A percentile compares a stretch with the other conserved stretches of the same genome.
These are phyloP conservation scores for Ichneumoninae sp. DNA, from an alignment of 2,888 invertebrate genomes.

Conservation along the genomic window DNA sequence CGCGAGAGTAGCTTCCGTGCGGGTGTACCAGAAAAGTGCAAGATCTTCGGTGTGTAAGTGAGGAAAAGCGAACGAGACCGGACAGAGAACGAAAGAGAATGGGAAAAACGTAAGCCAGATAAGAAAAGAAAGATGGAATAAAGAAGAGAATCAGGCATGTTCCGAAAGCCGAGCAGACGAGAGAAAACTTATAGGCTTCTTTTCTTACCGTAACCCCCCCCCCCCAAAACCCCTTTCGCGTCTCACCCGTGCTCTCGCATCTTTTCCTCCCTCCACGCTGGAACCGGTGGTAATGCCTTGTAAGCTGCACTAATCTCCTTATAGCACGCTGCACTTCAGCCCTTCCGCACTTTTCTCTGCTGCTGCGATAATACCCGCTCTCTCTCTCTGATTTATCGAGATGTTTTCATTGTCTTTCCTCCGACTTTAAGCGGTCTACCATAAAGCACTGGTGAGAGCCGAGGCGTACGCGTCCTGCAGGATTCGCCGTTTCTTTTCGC, in stretches of 20 bases:
- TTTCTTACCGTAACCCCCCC: constrained; percentile 49
- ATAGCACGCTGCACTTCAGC: constrained; percentile 67
- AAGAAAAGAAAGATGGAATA: not conserved
- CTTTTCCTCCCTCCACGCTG: constrained; percentile 70
- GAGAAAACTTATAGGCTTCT: constrained; percentile 40
- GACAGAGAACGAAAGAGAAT: constrained; percentile 63
- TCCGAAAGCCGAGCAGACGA: constrained; percentile 17
- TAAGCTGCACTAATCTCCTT: constrained; percentile 81
- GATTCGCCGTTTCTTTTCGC: constrained; percentile 36
- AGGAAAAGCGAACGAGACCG: constrained; percentile 59
- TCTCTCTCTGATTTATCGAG: constrained; percentile 80
- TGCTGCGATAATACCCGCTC: constrained; percentile 20
- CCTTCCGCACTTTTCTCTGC: constrained; percentile 65
- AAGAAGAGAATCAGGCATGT: not conserved
- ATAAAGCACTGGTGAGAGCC: constrained; percentile 61
- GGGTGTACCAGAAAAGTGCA: constrained; percentile 32
- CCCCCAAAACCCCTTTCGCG: constrained; percentile 46
- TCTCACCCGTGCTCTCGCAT: constrained; percentile 63
- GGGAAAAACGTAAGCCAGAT: constrained; percentile 7
- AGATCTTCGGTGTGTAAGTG: constrained; percentile 38
- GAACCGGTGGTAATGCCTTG: constrained; percentile 77
- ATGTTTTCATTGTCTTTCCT: constrained; percentile 81
- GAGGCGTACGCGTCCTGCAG: constrained; percentile 16
- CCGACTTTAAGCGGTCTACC: constrained; percentile 72
- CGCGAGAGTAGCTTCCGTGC: constrained; percentile 70